Base-by-base conservation (phyloP, 2,113 vertebrate genomes). In the Ploceus nigricollis region DNA sequence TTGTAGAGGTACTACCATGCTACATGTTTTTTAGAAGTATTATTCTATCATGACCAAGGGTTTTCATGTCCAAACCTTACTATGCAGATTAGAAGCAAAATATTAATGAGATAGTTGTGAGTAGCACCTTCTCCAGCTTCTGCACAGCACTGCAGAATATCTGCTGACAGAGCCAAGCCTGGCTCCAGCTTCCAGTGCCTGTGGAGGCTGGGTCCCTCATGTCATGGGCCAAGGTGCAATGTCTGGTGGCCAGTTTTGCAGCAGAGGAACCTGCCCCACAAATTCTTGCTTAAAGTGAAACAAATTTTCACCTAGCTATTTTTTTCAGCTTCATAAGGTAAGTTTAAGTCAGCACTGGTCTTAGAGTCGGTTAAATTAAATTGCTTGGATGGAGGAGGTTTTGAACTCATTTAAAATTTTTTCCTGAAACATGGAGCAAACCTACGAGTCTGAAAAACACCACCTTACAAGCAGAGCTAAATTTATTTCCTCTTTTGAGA, bases 201-300 rank as follows among this genome's bases (percentile, higher is more conserved):
- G 1, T 6, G 19, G 56, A 4, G 33, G 6, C 8, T 51, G 17
- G 1, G 3, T 35, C 22, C 13, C 45, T 40, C 14, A 6, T 18
- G 33, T 13, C 39, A 6, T 8, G 6, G 25, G 20, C 19, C 17
- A 56, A n/a, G 12, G 50, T 22, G 5, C 5, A 7, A 39, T 8
- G 10, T 68, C 23, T 56, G 30, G n/a, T 12, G 9, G 13, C 9
- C 21, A 51, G 8, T 39, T 69, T 47, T 33, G 51, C 25, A 45
- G 44, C 6, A 35, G 35, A 57, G 23, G 63, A 54, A n/a, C 50
- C 15, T 57, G 10, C 17, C 16, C 5, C 2, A 10, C 25, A 31
- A 54, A 42, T 42, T 7, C 4, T 54, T 53, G 7, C 8, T 53
- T 58, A 23, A 66, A 58, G 6, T 39, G 44, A 82, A 84, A 51